Evolutionary conservation across 1,140 invertebrate species (phyloP), one percentile per base, ranked within the genome.

Genomic region (Globodera rostochiensis): DNA sequence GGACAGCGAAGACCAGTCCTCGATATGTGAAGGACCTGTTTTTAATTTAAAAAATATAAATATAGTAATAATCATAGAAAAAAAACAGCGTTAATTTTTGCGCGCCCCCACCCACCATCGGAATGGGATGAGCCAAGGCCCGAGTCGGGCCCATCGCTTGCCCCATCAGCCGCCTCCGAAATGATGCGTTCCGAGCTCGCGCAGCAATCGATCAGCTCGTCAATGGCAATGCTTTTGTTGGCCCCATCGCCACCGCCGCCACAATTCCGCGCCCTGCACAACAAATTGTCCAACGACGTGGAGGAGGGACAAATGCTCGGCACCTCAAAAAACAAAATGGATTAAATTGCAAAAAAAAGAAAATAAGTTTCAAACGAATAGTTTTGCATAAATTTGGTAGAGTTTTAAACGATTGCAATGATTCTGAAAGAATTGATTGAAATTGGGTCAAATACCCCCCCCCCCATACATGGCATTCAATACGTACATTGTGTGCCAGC

Each of bases 1-100:
- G 46, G 88, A 82, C 9, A 89, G 79, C 25, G 88, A 89, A 49
- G 79, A 77, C 88, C 88, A 89, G 80, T 89, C 88, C 70, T 89
- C 87, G 64, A 89, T 89, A 80, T 89, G 88, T 36, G 80, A 81
- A 13, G 88, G 88, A 11, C 86, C 86, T 47, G 69, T 45, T 70
- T 70, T 8, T 53, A 53, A 53, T 11, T 53, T 25, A 25, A 25
- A 36, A 36, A 36, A 36, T 36, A 36, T 36, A 3, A 36, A 36
- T 36, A 36, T 36, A 3, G 1, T 53, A 25, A 25, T 25, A 25
- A 25, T 25, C 25, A 25, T 25, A 25, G 25, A 25, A 25, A 25
- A 25, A 25, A 11, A 50, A 7, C 2, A 50, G 49, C 49, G 50
- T 53, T 15, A 79, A 60, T 77, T 73, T 13, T 13, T 4, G 50